These are phyloP conservation scores for Aleiodes sp. DNA, from an alignment of 1,140 invertebrate genomes.

Conservation along the genomic window DNA sequence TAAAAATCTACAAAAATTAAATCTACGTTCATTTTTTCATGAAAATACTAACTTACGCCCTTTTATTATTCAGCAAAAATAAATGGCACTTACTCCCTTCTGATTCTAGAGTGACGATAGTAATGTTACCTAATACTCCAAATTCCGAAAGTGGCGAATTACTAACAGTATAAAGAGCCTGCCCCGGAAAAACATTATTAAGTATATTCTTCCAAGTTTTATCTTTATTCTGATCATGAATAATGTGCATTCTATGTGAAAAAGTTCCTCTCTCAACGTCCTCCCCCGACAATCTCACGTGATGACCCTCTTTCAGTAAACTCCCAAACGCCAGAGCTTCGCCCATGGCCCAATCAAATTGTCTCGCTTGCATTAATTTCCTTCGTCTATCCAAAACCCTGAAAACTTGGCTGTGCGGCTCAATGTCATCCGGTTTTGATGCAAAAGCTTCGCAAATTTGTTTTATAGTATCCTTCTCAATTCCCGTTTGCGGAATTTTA, in stretches of 20 bases:
- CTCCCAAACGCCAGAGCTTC: conserved; percentile 88
- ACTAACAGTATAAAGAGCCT: conserved; percentile 79
- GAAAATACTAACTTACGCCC: no score
- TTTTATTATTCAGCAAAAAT: no score
- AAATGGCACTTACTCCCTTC: no score
- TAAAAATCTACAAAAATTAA: no score
- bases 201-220: conserved; percentile 72
- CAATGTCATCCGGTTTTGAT: conserved; percentile 72
- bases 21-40: no score
- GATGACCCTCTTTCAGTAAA: conserved; percentile 71
- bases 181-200: conserved; percentile 76
- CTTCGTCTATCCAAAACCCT: conserved; percentile 70
- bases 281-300: conserved; percentile 79
- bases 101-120: neutral
- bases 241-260: conserved; percentile 80
- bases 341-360: conserved; percentile 85
- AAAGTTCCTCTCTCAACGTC: conserved; percentile 91
- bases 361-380: conserved; percentile 74
- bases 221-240: conserved; percentile 83
- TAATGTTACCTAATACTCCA: conserved; percentile 71
- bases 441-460: conserved; percentile 71
- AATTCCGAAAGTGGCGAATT: conserved; percentile 87
- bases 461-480: conserved; percentile 38
- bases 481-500: conserved; percentile 55
- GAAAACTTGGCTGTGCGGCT: conserved; percentile 65